Evolutionary conservation across 2,888 invertebrate species (phyloP).

Genomic region (Ligdia adustata): DNA sequence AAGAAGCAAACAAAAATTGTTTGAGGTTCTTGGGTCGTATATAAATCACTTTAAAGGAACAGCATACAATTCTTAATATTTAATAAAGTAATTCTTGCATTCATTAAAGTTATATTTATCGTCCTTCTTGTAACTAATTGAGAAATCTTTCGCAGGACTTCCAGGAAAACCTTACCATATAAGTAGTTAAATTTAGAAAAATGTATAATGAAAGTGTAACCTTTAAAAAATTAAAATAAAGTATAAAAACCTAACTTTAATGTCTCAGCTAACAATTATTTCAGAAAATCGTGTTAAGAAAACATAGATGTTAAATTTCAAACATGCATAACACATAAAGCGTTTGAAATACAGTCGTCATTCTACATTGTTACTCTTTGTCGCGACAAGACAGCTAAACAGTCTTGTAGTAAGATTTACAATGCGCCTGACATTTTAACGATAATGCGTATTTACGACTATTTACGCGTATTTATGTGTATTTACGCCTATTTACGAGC

Average conservation of each 20-base stretch:
- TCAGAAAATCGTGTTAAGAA: constrained; percentile 8
- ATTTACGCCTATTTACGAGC: constrained; percentile 60
- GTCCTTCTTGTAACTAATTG: too few species aligned
- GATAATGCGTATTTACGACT: constrained; percentile 82
- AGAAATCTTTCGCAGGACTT: too few species aligned
- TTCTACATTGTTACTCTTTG: constrained; percentile 34
- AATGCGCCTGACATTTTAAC: constrained; percentile 78
- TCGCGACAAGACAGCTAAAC: constrained; percentile 33
- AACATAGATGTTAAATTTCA: constrained; percentile 18
- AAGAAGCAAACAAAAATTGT: too few species aligned
- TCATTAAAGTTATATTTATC: too few species aligned
- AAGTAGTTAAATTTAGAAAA: too few species aligned
- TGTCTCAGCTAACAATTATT: not conserved
- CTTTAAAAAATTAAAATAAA: too few species aligned
- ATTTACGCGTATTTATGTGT: constrained; percentile 79
- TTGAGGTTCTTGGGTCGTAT: too few species aligned
- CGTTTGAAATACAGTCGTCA: constrained; percentile 26
- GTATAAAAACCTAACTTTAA: constrained; percentile 7
- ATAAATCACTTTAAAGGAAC: too few species aligned
- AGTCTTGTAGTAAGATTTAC: constrained; percentile 58
- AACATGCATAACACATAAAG: constrained; percentile 21
- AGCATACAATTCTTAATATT: too few species aligned
- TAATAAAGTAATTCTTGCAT: too few species aligned
- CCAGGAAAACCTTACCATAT: too few species aligned
- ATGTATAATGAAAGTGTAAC: too few species aligned